A percentile compares a stretch with the other conserved stretches of the same genome.
phyloP scores from a whole-genome alignment of 1,140 invertebrate species.

The Drosophila mayri region DNA sequence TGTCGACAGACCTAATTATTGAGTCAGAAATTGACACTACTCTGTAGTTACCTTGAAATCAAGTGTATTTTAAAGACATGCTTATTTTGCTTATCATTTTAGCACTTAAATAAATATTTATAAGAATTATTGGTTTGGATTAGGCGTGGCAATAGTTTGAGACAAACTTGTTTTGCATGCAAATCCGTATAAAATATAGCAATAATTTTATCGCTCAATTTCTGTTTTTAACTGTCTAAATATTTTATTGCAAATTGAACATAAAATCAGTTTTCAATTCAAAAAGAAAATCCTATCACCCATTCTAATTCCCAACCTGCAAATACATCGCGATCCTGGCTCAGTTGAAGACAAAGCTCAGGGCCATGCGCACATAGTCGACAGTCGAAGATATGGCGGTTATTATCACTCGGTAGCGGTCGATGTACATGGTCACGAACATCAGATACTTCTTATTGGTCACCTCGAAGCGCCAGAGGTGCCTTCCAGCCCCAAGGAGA shows the following conservation, averaged over 20 bases:
- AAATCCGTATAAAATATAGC: background rate
- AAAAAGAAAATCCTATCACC: background rate
- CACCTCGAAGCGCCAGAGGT: slow-evolving; percentile 55
- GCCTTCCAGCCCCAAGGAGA: slow-evolving; percentile 28
- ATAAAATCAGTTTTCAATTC: no score
- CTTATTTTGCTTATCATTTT: no score
- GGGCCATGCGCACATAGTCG: slow-evolving; percentile 70
- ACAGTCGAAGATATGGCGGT: slow-evolving; percentile 68
- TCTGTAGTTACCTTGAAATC: background rate
- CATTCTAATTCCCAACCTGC: background rate
- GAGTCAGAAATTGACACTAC: no score
- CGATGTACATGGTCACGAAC: slow-evolving; percentile 67
- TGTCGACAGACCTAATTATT: no score
- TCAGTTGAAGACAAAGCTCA: slow-evolving; percentile 51
- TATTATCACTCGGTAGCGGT: slow-evolving; percentile 62
- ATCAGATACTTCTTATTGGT: slow-evolving; percentile 59
- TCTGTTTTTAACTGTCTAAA: background rate
- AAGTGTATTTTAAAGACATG: background rate
- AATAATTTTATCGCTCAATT: no score
- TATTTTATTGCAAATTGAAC: background rate
- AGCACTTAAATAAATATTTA: background rate
- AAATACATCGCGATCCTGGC: background rate
- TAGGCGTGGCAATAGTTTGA: background rate
- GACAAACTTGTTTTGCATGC: background rate
- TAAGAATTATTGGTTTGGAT: background rate